Percentiles rank a stretch among this genome's conserved stretches.
phyloP scores from a whole-genome alignment of 2,888 invertebrate species.

The Pyrgus malvae region DNA sequence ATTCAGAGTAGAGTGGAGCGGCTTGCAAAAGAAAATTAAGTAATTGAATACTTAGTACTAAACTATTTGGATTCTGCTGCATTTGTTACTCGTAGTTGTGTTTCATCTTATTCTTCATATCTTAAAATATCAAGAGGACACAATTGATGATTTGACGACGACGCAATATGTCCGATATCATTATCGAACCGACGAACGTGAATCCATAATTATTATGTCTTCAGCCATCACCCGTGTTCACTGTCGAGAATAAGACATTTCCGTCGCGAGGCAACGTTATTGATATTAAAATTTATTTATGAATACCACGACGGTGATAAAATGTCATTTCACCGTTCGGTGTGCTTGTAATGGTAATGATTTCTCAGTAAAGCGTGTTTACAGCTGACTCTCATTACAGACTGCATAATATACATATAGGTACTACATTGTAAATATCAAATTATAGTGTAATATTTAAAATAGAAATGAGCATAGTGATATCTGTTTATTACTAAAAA shows the following conservation, averaged over 20 bases:
- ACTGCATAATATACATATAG: background rate
- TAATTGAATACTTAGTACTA: no score
- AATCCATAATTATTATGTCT: slow-evolving; percentile 2
- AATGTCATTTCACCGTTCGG: slow-evolving; percentile 57
- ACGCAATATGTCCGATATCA: background rate
- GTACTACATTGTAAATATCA: no score
- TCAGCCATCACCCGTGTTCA: slow-evolving; percentile 11
- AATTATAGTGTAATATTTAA: background rate
- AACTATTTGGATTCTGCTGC: no score
- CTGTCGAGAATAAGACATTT: slow-evolving; percentile 41
- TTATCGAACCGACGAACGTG: background rate
- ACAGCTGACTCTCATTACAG: background rate
- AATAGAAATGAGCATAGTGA: no score
- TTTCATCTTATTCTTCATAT: no score
- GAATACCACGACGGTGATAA: slow-evolving; percentile 62
- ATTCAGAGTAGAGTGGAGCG: no score
- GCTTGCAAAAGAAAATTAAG: no score
- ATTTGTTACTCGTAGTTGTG: no score
- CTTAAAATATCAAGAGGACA: no score
- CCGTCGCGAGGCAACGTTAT: slow-evolving; percentile 37
- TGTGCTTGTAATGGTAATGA: slow-evolving; percentile 54
- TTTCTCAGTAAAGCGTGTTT: slow-evolving; percentile 60
- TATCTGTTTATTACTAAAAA: no score
- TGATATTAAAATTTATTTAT: slow-evolving; percentile 58
- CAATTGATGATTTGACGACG: no score